These are phyloP conservation scores for Crenichthys baileyi DNA, from an alignment of 2,797 vertebrate genomes.

Conservation along the genomic window DNA sequence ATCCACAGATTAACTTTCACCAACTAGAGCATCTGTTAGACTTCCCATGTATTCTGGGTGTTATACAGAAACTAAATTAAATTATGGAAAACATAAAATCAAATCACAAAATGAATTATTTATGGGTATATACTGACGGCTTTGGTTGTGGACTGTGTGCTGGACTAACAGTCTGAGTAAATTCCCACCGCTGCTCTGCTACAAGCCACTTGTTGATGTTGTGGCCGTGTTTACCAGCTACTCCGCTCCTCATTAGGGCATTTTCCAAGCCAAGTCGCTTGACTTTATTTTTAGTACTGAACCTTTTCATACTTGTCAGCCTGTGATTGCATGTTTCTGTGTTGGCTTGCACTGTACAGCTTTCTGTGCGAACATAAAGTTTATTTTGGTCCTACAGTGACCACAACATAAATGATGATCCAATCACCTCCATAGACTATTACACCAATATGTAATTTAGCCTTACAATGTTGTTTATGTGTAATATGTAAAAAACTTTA, in stretches of 20 bases:
- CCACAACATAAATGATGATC: too few relatives aligned
- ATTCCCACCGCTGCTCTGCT: slow-evolving; percentile 25
- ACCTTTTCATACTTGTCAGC: slow-evolving; percentile 17
- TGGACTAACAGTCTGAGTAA: too few relatives aligned
- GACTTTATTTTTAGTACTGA: slow-evolving; percentile 31
- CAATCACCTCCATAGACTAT: too few relatives aligned
- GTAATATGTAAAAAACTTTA: too few relatives aligned
- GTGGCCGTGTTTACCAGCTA: slow-evolving; percentile 62
- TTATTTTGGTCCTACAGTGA: too few relatives aligned
- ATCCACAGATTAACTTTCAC: not conserved
- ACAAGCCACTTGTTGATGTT: slow-evolving; percentile 55
- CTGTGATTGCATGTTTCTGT: not conserved
- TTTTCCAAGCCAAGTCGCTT: slow-evolving; percentile 47
- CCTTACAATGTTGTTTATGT: too few relatives aligned
- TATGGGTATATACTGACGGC: too few relatives aligned
- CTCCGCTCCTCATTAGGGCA: slow-evolving; percentile 59
- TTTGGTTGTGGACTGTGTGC: too few relatives aligned
- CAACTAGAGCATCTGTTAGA: not conserved
- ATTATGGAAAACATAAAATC: not conserved
- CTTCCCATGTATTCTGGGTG: not conserved
- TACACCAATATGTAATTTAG: too few relatives aligned
- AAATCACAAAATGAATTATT: too few relatives aligned
- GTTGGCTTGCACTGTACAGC: not conserved
- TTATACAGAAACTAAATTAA: not conserved
- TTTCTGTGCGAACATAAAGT: too few relatives aligned